Conservation (phyloP, 2,888 invertebrate genomes). For the Ophion slaviceki region DNA sequence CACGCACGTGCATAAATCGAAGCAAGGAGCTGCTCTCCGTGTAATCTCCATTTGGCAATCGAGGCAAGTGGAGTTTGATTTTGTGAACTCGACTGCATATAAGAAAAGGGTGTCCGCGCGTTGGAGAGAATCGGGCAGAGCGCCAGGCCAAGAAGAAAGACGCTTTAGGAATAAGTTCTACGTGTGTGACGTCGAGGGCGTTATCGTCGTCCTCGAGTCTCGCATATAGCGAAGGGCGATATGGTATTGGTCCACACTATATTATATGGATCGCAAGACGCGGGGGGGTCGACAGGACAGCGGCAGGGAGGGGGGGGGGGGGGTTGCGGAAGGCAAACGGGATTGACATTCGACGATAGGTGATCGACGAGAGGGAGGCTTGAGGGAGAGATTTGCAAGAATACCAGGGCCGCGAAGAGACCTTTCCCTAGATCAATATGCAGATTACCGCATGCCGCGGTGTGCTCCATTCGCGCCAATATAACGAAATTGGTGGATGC, state of each 20-base stretch:
- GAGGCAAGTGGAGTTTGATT: conserved; percentile 51
- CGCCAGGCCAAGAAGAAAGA: conserved; percentile 38
- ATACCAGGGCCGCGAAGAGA: conserved; percentile 45
- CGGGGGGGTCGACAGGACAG: neutral
- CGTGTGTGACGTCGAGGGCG: conserved; percentile 28
- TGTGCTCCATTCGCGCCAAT: conserved; percentile 74
- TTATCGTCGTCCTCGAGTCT: conserved; percentile 29
- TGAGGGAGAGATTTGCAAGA: neutral
- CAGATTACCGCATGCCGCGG: conserved; percentile 77
- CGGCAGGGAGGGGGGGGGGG: too few species aligned
- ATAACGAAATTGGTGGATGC: conserved; percentile 76
- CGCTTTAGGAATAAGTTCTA: conserved; percentile 21
- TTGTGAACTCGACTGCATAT: conserved; percentile 25
- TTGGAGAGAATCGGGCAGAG: conserved; percentile 36
- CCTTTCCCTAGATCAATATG: conserved; percentile 78
- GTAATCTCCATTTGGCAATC: conserved; percentile 58
- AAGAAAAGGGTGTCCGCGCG: neutral
- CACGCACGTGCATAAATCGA: conserved; percentile 1
- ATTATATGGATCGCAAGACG: conserved; percentile 4
- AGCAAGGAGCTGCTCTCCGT: neutral
- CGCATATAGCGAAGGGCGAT: neutral
- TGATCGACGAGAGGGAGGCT: conserved; percentile 19
- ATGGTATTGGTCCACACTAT: neutral
- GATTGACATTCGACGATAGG: neutral
- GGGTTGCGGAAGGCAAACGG: neutral